Evolutionary conservation across 2,113 vertebrate species (phyloP), one percentile per base, ranked within the genome.

Genomic region (Poecilia latipinna): DNA sequence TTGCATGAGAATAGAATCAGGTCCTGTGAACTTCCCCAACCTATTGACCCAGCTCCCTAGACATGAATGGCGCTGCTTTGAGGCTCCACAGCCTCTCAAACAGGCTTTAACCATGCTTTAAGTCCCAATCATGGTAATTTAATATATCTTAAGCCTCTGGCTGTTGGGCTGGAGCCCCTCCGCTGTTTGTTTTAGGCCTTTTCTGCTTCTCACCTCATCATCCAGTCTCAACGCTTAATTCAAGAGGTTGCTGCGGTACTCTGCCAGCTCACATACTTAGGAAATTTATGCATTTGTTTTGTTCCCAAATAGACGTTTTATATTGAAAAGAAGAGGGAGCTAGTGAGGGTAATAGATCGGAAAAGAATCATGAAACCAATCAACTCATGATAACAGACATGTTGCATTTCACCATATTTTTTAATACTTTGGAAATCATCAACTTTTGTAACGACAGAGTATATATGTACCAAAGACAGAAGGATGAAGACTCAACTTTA

Each of bases 121-220:
- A 96, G 96, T 97, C 95, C 96, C 97, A 97, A 97, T 98, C 97
- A 96, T 96, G 97, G 96, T 97, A 97, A 97, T 98, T 98, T 97
- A 99, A 98, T 98, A 97, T 96, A 97, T 96, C 95, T 96, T 95
- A 96, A 97, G 95, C 95, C 95, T 91, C 96, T 91, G 91, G 94
- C 93, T 93, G 95, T 95, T 96, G 96, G 96, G 95, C 96, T 95
- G 94, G 94, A 95, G 80, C 94, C 95, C 92, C 93, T 95, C 95
- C 92, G 79, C 94, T 96, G 96, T 98, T 98, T 98, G 96, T 97
- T 97, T 97, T 96, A 96, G 95, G 93, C 94, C 96, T 96, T 96
- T 94, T 95, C 91, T 89, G 88, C 92, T 94, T 95, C 94, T 96
- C 95, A 94, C 94, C 90, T 95, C 95, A 86, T 96, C 95, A 96